Evolutionary conservation across 2,113 vertebrate genomes (phyloP).

Genomic region (Vimba vimba): DNA sequence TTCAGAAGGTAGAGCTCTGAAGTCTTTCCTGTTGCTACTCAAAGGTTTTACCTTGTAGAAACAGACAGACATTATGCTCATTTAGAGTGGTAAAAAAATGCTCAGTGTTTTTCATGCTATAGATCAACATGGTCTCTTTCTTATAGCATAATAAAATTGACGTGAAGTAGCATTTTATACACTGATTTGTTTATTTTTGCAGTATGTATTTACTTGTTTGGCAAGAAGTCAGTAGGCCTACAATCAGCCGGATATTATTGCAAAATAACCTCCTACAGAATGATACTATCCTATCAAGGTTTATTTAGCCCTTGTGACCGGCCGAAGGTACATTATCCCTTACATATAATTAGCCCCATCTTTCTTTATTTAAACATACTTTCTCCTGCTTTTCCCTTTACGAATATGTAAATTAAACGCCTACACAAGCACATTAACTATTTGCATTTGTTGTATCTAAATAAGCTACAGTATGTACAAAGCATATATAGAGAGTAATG

Average conservation of each 20-base stretch:
- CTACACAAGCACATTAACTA: not conserved
- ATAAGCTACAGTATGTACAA: not conserved
- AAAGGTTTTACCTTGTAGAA: not conserved
- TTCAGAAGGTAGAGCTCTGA: constrained; percentile 43
- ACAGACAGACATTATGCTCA: not conserved
- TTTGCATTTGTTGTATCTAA: not conserved
- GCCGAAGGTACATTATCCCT: not conserved
- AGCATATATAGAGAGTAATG: not conserved
- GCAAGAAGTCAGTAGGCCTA: not conserved
- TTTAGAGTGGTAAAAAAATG: not conserved
- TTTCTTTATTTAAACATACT: not conserved
- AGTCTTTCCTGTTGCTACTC: constrained; percentile 39
- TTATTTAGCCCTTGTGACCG: not conserved
- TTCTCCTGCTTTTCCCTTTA: not conserved
- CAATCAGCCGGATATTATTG: not conserved
- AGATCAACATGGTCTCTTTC: not conserved
- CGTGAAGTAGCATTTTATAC: not conserved
- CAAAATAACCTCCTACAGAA: not conserved
- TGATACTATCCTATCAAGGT: not conserved
- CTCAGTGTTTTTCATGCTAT: too few species aligned
- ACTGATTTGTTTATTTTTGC: not conserved
- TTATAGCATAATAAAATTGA: not conserved
- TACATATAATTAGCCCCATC: not conserved
- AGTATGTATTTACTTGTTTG: not conserved
- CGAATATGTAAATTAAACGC: not conserved